These are phyloP conservation scores for Nemurella pictetii DNA, from an alignment of 2,888 invertebrate genomes.

Conservation along the genomic window DNA sequence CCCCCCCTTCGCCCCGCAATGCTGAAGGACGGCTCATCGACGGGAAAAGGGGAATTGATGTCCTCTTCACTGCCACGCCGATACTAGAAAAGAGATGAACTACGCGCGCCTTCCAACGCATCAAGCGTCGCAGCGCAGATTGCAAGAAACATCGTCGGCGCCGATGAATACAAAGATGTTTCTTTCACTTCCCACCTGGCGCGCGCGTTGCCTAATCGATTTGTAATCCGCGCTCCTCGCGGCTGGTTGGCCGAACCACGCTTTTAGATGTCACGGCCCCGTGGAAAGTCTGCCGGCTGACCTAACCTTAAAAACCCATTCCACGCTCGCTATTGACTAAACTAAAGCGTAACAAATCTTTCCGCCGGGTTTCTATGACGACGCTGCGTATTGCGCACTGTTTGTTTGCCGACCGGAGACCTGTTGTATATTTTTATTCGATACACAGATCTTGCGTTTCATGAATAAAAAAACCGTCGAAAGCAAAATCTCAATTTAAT, in stretches of 20 bases:
- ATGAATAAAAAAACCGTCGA: neutral
- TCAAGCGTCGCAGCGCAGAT: neutral
- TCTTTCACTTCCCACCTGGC: slow-evolving; percentile 6
- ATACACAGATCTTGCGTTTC: neutral
- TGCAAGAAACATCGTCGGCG: neutral
- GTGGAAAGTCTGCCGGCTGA: neutral
- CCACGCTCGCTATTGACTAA: neutral
- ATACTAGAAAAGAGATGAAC: slow-evolving; percentile 2
- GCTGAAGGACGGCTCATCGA: neutral
- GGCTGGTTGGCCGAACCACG: neutral
- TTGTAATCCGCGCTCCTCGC: neutral
- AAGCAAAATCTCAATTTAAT: slow-evolving; percentile 15
- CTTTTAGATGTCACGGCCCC: neutral
- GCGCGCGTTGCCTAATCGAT: slow-evolving; percentile 15
- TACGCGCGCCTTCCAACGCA: neutral
- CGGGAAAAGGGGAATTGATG: neutral
- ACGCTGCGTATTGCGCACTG: neutral
- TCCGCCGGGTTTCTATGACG: neutral
- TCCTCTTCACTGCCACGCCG: slow-evolving; percentile 7
- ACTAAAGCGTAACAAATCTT: neutral
- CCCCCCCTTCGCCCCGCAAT: neutral
- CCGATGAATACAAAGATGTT: neutral
- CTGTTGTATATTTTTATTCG: slow-evolving; percentile 13
- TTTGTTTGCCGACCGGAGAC: neutral
- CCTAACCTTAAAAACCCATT: neutral